Percentiles rank a stretch among this genome's conserved stretches.
These are phyloP conservation scores for Tiliacea aurago DNA, from an alignment of 2,888 invertebrate species.

Conservation along the genomic window DNA sequence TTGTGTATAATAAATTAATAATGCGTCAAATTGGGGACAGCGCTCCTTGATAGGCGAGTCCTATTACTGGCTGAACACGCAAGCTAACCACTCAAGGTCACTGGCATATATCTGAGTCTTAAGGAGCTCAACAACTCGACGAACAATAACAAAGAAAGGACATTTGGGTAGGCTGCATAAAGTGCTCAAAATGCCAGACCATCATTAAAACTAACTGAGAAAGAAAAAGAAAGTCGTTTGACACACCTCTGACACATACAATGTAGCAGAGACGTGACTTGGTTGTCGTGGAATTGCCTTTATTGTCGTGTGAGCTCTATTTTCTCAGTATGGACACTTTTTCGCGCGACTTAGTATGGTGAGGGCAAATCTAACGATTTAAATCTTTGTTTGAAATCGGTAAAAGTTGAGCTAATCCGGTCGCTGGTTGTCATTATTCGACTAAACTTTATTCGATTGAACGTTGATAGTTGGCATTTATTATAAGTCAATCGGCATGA, in stretches of 20 bases:
- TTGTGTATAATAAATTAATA: no score
- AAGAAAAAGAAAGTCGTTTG: neutral
- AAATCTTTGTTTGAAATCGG: conserved; percentile 19
- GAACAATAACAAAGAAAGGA: no score
- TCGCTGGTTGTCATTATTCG: conserved; percentile 20
- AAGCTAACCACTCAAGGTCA: no score
- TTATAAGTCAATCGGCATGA: conserved; percentile 54
- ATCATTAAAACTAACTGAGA: no score
- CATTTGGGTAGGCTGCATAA: no score
- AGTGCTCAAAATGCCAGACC: no score
- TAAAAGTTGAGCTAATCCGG: conserved; percentile 12
- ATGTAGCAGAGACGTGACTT: neutral
- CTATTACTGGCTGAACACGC: no score
- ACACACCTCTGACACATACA: neutral
- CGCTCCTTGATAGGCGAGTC: no score
- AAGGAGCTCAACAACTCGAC: no score
- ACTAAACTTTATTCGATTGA: conserved; percentile 42
- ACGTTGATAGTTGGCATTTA: conserved; percentile 36
- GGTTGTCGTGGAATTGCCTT: neutral
- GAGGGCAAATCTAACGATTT: conserved; percentile 1
- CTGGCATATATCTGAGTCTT: no score
- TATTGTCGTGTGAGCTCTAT: neutral
- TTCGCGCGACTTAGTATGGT: neutral
- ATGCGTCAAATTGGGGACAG: no score
- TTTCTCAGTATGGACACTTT: neutral